Evolutionary conservation across 1,140 invertebrate species (phyloP), one percentile per base, ranked within the genome.

Genomic region (Drosophila erecta): DNA sequence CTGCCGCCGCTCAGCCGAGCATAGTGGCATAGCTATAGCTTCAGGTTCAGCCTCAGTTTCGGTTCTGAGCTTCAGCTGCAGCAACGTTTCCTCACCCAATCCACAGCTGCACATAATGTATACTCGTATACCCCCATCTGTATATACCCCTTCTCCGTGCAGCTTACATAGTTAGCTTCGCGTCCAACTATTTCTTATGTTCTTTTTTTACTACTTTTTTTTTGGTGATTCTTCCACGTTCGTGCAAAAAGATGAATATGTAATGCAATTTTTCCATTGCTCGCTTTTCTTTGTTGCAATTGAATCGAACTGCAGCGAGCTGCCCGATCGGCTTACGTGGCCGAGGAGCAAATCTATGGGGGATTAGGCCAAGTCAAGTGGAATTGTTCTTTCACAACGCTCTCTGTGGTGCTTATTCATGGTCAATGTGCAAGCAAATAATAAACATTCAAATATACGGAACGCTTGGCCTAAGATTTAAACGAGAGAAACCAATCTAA

Each of bases 41-140:
- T 59, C 70, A 50, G 53, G 38, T 74, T 75, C 57, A 72, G 69
- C 66, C 67, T 72, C 69, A 74, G 86, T 87, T 73, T 81, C 75
- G 75, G 83, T 86, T 87, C 83, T 71, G 67, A 70, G 65, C 65
- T 71, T 71, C 67, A 71, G 79, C 83, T 83, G 74, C 84, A 77
- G 70, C 76, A 86, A 86, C 79, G 81, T 66, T 72, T 70, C 40
- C 70, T 64, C 41, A 81, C 80, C 69, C 60, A 59, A 80, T 24
- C 38, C 4, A 24, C 44, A 38, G 10, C 11, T 38, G 14, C 12
- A 14, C 6, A 51, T 33, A 60, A 3, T 44, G 40, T 49, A 47
- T 46, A 17, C 17, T 17, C 17, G 17, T 17, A 60, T 40, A 76
- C 8, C 27, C 22, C 30, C 14, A 38, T 33, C 27, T 38, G 3